Evolutionary conservation across 2,888 invertebrate species (phyloP).

Genomic region (Stictocephala bisonia): DNA sequence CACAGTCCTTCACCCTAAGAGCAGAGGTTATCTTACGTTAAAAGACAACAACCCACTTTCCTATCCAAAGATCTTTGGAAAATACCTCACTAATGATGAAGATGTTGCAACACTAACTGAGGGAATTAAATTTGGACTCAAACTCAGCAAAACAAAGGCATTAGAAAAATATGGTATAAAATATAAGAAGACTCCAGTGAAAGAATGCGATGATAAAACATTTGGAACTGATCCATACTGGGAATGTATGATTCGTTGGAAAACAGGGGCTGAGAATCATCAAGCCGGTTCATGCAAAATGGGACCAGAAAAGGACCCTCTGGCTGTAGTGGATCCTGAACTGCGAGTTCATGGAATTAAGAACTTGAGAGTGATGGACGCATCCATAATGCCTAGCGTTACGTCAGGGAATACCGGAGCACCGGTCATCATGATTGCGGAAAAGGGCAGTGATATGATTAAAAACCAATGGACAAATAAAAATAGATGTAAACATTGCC

Average conservation of each 20-base stretch:
- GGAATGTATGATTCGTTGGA: slow-evolving; percentile 69
- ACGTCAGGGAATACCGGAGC: slow-evolving; percentile 71
- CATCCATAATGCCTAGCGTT: slow-evolving; percentile 68
- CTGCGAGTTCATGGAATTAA: slow-evolving; percentile 68
- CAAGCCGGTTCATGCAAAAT: slow-evolving; percentile 78
- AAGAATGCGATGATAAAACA: slow-evolving; percentile 66
- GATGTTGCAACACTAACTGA: slow-evolving; percentile 55
- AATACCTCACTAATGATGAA: slow-evolving; percentile 51
- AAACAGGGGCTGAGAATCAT: slow-evolving; percentile 72
- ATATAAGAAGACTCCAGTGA: slow-evolving; percentile 68
- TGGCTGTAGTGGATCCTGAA: slow-evolving; percentile 68
- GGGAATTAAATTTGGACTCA: slow-evolving; percentile 56
- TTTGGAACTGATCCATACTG: slow-evolving; percentile 64
- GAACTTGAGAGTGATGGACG: slow-evolving; percentile 68
- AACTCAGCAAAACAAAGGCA: slow-evolving; percentile 57
- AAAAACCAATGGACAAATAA: slow-evolving; percentile 47
- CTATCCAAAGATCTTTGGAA: slow-evolving; percentile 54
- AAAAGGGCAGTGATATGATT: slow-evolving; percentile 57
- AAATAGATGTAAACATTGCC: neutral
- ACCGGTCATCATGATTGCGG: slow-evolving; percentile 66
- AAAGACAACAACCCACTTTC: slow-evolving; percentile 53
- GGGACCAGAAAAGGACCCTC: slow-evolving; percentile 64
- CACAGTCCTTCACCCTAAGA: slow-evolving; percentile 57
- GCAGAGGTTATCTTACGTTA: slow-evolving; percentile 54
- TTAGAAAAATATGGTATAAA: slow-evolving; percentile 56